Evolutionary conservation across 2,113 vertebrate species (phyloP).

Genomic region (Corynorhinus townsendii): DNA sequence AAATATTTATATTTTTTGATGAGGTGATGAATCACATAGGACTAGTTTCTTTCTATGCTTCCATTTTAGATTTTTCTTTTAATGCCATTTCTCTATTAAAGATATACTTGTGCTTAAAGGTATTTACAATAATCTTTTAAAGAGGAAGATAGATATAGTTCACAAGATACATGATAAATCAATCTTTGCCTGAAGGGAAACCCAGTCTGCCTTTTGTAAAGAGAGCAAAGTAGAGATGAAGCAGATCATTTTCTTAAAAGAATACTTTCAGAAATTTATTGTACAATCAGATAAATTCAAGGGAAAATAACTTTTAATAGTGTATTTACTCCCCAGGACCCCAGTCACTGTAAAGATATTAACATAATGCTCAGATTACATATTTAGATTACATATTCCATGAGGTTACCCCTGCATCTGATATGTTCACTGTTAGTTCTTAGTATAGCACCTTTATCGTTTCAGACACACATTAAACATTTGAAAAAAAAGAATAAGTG

Average conservation of each 20-base stretch:
- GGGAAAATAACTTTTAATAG: neutral
- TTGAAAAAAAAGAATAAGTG: neutral
- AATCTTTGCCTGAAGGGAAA: neutral
- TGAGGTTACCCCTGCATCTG: neutral
- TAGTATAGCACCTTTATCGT: neutral
- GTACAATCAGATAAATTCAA: neutral
- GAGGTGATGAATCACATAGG: neutral
- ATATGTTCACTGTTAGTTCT: neutral
- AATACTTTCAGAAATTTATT: neutral
- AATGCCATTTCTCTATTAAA: neutral
- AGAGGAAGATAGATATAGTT: neutral
- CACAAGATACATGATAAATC: conserved; percentile 26
- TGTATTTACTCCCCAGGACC: fast-evolving
- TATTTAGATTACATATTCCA: neutral
- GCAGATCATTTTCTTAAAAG: neutral
- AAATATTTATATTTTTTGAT: conserved; percentile 29
- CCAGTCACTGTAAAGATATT: neutral
- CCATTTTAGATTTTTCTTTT: conserved; percentile 10
- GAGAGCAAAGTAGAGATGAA: neutral
- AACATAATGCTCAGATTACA: neutral
- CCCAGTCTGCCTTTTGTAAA: neutral
- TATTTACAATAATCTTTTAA: neutral
- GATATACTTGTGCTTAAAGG: neutral
- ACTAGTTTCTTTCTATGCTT: neutral
- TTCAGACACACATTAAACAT: neutral